Conservation (phyloP, 2,113 vertebrate genomes). For the Antennarius striatus region DNA sequence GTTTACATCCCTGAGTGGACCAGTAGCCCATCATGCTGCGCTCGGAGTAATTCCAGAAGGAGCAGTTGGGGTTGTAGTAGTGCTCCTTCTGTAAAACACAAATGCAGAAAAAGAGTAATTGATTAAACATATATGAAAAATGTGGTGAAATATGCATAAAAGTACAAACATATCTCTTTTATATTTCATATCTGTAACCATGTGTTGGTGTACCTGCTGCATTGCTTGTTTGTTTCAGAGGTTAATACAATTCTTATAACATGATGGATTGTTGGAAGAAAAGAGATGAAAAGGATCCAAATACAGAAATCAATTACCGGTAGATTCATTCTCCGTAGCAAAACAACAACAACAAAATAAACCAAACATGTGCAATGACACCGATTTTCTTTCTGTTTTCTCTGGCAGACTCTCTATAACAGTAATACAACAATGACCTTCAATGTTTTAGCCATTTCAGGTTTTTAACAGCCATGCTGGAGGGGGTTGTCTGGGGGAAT, state of each 20-base stretch:
- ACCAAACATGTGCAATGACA: background rate
- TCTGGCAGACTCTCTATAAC: background rate
- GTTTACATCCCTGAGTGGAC: slow-evolving; percentile 98
- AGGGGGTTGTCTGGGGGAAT: slow-evolving; percentile 21
- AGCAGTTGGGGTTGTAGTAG: slow-evolving; percentile 99
- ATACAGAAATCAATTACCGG: too few species aligned
- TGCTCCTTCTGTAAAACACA: slow-evolving; percentile 89
- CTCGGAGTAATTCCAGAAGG: slow-evolving; percentile 99
- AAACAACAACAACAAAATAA: background rate
- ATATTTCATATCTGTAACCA: slow-evolving; percentile 16
- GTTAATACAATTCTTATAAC: too few species aligned
- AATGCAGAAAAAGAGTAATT: slow-evolving; percentile 5
- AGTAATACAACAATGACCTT: slow-evolving; percentile 15
- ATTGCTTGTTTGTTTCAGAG: background rate
- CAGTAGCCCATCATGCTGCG: slow-evolving; percentile 99
- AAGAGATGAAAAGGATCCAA: too few species aligned
- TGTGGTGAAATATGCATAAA: slow-evolving; percentile 34
- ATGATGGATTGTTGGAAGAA: too few species aligned
- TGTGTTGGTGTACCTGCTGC: too few species aligned
- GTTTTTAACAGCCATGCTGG: slow-evolving; percentile 9
- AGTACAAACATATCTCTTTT: slow-evolving; percentile 22
- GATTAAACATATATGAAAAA: slow-evolving; percentile 42
- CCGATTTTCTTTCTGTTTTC: slow-evolving; percentile 2
- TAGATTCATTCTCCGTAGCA: background rate
- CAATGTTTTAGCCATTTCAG: slow-evolving; percentile 13